Evolutionary conservation across 2,113 vertebrate genomes (phyloP).

Genomic region (Bufo gargarizans): DNA sequence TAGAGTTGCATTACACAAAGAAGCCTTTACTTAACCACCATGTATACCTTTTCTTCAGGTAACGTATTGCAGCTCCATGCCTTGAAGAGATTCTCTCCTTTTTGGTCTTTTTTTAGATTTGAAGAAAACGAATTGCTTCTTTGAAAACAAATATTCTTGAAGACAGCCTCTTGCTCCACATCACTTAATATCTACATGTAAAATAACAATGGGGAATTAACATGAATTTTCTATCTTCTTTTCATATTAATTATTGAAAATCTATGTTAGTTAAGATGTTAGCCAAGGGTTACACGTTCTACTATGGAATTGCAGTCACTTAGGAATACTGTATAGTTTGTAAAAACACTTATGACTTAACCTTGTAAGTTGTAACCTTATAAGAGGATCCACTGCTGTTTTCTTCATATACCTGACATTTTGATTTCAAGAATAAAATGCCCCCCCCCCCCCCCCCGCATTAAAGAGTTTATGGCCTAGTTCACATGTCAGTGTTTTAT

Average conservation of each 20-base stretch:
- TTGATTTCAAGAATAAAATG: too few relatives aligned
- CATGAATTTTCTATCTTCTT: neutral
- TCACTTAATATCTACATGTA: constrained; percentile 65
- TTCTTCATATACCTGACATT: too few relatives aligned
- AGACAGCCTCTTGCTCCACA: constrained; percentile 64
- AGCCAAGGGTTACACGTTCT: neutral
- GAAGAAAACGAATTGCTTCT: constrained; percentile 67
- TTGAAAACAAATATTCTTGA: constrained; percentile 56
- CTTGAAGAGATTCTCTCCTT: constrained; percentile 60
- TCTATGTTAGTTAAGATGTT: neutral
- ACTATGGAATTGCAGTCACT: neutral
- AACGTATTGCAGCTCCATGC: constrained; percentile 44
- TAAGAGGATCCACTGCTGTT: neutral
- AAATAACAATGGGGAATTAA: neutral
- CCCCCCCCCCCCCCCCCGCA: too few relatives aligned
- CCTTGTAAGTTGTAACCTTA: neutral
- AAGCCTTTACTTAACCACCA: neutral
- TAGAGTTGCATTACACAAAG: neutral
- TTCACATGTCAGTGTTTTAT: too few relatives aligned
- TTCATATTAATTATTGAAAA: neutral
- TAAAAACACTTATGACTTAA: neutral
- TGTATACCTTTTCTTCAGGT: constrained; percentile 61
- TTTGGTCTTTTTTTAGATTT: constrained; percentile 58
- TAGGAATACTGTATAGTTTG: neutral
- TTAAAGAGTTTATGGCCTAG: too few relatives aligned